Evolutionary conservation across 2,888 invertebrate genomes (phyloP).

Genomic region (Acholoe squamosa): DNA sequence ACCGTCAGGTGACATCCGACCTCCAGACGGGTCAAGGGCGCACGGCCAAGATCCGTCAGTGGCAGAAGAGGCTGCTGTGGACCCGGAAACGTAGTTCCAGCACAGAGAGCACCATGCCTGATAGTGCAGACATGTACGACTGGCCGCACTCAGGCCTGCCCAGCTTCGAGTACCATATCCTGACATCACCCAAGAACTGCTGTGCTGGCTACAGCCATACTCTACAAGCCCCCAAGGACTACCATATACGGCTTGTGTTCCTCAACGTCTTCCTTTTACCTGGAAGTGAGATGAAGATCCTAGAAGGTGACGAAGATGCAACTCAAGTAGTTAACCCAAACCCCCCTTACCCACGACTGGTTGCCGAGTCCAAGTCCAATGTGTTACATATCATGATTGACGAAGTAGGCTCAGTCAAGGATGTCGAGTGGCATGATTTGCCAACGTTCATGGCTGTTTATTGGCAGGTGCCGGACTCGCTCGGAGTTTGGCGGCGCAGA

Average conservation of each 20-base stretch:
- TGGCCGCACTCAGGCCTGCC: conserved; percentile 30
- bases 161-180: conserved; percentile 26
- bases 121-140: conserved; percentile 38
- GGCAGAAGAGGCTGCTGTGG: conserved; percentile 45
- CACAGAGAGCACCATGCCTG: background rate
- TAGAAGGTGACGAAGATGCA: background rate
- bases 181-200: conserved; percentile 48
- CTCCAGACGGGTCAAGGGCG: conserved; percentile 5
- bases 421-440: background rate
- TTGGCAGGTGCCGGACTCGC: conserved; percentile 26
- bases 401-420: background rate
- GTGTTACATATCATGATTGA: conserved; percentile 43
- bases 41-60: background rate
- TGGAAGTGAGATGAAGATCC: conserved; percentile 2
- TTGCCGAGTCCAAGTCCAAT: conserved; percentile 33
- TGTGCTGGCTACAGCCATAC: conserved; percentile 43
- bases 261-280: conserved; percentile 41
- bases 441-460: conserved; percentile 30
- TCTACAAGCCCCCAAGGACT: background rate
- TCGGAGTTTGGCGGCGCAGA: conserved; percentile 8
- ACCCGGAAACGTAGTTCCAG: conserved; percentile 32
- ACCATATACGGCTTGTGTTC: conserved; percentile 12
- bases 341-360: background rate
- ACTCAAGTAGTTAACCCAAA: background rate
- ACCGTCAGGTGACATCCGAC: conserved; percentile 37